Evolutionary conservation across 1,140 invertebrate genomes (phyloP).

Genomic region (Yoshiicerus persimilis): DNA sequence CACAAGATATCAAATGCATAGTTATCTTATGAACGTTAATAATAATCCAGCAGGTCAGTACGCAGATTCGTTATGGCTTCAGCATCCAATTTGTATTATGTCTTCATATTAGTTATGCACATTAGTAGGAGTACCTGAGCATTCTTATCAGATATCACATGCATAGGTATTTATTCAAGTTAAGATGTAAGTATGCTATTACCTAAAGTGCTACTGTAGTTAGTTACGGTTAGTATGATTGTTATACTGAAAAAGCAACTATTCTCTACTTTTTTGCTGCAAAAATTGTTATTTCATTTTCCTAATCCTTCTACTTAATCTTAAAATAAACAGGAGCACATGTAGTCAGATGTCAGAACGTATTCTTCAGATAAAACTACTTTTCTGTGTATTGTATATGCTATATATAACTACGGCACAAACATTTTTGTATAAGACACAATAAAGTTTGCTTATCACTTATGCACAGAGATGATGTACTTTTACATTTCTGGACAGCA

Average conservation of each 20-base stretch:
- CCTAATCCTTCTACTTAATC: background rate
- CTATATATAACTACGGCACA: too few relatives aligned
- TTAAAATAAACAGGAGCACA: background rate
- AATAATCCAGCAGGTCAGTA: background rate
- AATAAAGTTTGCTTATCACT: too few relatives aligned
- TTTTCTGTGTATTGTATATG: too few relatives aligned
- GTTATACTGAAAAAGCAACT: background rate
- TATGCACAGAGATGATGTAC: too few relatives aligned
- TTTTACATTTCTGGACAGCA: background rate
- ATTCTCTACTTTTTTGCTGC: background rate
- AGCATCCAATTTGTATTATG: background rate
- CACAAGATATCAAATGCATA: background rate
- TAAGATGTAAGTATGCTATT: too few relatives aligned
- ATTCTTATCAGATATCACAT: too few relatives aligned
- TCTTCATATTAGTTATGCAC: background rate
- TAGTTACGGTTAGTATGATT: too few relatives aligned
- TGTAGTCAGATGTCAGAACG: background rate
- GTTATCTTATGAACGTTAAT: background rate
- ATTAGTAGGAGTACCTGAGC: background rate
- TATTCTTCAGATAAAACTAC: background rate
- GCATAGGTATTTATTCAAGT: too few relatives aligned
- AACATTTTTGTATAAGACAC: too few relatives aligned
- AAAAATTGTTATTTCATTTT: background rate
- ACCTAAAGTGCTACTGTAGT: too few relatives aligned
- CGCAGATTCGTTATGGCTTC: background rate